phyloP scores from a whole-genome alignment of 2,113 vertebrate genomes.

The Alectura lathami region DNA sequence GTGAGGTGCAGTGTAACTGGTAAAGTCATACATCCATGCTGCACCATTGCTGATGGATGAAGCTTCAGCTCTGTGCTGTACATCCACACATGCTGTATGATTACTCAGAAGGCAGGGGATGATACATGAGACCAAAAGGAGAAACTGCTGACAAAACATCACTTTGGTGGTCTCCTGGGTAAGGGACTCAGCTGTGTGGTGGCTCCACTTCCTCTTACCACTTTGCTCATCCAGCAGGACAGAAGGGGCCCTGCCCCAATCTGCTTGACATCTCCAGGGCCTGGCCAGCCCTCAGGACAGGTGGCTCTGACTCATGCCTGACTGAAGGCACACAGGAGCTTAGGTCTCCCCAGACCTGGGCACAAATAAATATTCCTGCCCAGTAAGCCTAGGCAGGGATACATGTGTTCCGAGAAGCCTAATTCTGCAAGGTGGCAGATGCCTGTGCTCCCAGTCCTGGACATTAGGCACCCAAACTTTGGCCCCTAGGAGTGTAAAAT shows the following conservation, averaged over 20 bases:
- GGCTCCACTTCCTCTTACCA: rapidly evolving
- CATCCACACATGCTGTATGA: rapidly evolving
- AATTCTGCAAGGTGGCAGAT: not conserved
- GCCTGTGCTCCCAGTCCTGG: rapidly evolving
- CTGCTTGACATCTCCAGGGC: not conserved
- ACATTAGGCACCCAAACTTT: not conserved
- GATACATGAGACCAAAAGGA: not conserved
- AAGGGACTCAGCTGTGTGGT: not conserved
- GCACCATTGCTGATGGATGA: rapidly evolving
- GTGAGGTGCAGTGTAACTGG: rapidly evolving
- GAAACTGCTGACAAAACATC: not conserved
- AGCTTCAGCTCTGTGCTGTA: not conserved
- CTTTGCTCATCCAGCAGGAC: not conserved
- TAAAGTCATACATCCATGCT: not conserved
- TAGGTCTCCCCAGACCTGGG: not conserved
- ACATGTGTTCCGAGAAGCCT: not conserved
- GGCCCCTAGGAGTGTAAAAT: not conserved
- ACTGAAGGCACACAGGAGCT: no score
- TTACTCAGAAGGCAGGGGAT: not conserved
- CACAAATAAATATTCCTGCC: not conserved
- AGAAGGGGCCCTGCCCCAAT: not conserved
- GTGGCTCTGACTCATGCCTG: not conserved
- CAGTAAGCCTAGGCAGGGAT: not conserved
- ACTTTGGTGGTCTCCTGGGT: not conserved
- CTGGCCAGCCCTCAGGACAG: not conserved